Evolutionary conservation across 1,140 invertebrate species (phyloP), one percentile per base, ranked within the genome.

Genomic region (Drosophila mojavensis): DNA sequence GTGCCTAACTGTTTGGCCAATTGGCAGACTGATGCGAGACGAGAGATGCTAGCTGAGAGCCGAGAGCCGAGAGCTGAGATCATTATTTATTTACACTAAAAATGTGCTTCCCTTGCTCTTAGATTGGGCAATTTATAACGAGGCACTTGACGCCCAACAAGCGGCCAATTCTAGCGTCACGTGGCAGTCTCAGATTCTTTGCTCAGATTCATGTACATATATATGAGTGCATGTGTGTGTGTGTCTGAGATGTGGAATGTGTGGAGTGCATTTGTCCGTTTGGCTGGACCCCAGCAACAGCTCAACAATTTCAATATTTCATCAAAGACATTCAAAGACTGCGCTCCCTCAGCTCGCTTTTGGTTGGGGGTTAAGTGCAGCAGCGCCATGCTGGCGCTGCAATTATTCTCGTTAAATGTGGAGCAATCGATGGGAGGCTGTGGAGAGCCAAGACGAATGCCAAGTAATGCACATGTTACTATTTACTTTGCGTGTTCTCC

Each of bases 391-490:
- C 60, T 89, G 84, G 78, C 84, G 84, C 84, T 88, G 84, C 84
- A 88, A 88, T 88, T 88, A 88, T 89, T 88, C 81, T 88, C 80
- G 77, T 84, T 88, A 81, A 88, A 89, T 88, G 84, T 83, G 77
- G 83, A 79, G 51, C 0, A n/a, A 10, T 10, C 5, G 26, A 20
- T 9, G 36, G 30, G n/a, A 5, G 41, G 60, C 1, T 6, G 33
- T 33, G 28, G 59, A 47, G 47, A 20, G 51, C 43, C 55, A 70
- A 79, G 79, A 88, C 83, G 84, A 88, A 82, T 88, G 79, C 83
- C 83, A 86, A 86, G 83, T 83, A 88, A 86, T 83, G 80, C 83
- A 88, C 84, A 88, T 88, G 83, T 88, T 80, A 88, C 83, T 89
- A 88, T 88, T 88, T 88, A 88, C 83, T 88, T 88, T 78, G 77